Percentiles rank a stretch among this genome's conserved stretches.
These are phyloP conservation scores for Schlechtendalia chinensis DNA, from an alignment of 1,140 invertebrate species.

Conservation along the genomic window DNA sequence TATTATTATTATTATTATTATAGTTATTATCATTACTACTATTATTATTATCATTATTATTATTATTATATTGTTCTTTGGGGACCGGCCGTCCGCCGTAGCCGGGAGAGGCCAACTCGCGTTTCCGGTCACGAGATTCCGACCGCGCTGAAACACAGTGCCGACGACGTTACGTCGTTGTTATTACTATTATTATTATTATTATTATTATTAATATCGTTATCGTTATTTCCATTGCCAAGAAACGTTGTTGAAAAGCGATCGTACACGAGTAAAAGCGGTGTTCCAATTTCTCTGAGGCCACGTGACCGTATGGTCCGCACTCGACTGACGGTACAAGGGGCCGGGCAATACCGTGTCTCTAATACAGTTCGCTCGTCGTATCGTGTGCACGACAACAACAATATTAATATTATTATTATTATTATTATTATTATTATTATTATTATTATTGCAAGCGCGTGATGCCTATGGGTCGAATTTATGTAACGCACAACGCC, in stretches of 20 bases:
- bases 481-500: not conserved
- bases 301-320: no score
- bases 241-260: not conserved
- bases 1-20: not conserved
- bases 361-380: no score
- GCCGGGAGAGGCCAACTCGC: not conserved
- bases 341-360: no score
- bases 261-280: constrained; percentile 7
- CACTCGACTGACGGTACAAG: no score
- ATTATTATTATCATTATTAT: not conserved
- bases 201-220: no score
- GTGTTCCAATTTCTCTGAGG: not conserved
- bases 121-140: constrained; percentile 12
- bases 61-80: not conserved
- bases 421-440: no score
- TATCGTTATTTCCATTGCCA: not conserved
- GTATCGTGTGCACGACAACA: constrained; percentile 14
- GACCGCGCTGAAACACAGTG: not conserved
- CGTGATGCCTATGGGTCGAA: constrained; percentile 7
- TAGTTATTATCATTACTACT: not conserved
- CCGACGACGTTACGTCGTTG: not conserved
- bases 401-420: not conserved
- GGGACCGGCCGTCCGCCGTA: not conserved
- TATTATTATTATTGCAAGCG: not conserved
- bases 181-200: no score